These are phyloP conservation scores for Gobio occitaniae DNA, from an alignment of 2,797 vertebrate genomes.

Conservation along the genomic window DNA sequence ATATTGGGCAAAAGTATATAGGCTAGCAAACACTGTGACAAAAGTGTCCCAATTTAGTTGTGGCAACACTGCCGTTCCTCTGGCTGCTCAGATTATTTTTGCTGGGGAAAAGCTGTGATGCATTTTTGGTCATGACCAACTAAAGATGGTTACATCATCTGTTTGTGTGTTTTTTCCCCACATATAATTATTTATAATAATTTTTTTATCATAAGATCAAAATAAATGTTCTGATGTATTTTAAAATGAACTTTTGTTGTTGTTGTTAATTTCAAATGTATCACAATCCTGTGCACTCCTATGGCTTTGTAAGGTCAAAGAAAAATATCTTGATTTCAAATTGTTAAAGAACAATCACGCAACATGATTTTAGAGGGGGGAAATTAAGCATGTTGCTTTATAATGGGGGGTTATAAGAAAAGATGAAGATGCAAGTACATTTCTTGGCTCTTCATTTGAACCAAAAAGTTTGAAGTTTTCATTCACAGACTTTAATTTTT, in stretches of 20 bases:
- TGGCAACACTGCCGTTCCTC: not conserved
- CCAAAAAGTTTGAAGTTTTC: conserved; percentile 50
- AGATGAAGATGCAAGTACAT: conserved; percentile 23
- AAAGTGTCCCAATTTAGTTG: not conserved
- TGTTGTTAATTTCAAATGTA: not conserved
- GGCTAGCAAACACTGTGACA: not conserved
- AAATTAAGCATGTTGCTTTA: not conserved
- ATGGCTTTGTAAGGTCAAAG: not conserved
- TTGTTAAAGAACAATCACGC: not conserved
- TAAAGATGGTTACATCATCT: not conserved
- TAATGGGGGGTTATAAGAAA: not conserved
- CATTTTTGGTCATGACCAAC: not conserved
- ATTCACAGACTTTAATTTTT: conserved; percentile 61
- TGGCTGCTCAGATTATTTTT: not conserved
- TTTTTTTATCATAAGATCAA: not conserved
- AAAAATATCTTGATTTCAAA: not conserved
- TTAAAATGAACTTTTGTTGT: not conserved
- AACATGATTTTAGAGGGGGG: not conserved
- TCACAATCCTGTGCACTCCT: not conserved
- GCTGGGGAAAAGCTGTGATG: not conserved
- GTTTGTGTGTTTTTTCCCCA: not conserved
- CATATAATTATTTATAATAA: not conserved
- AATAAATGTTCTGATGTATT: not conserved
- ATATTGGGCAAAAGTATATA: not conserved
- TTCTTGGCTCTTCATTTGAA: conserved; percentile 2